A percentile compares a stretch with the other conserved stretches of the same genome.
Evolutionary conservation across 1,140 invertebrate species (phyloP).

Genomic region (Zaprionus vittiger): DNA sequence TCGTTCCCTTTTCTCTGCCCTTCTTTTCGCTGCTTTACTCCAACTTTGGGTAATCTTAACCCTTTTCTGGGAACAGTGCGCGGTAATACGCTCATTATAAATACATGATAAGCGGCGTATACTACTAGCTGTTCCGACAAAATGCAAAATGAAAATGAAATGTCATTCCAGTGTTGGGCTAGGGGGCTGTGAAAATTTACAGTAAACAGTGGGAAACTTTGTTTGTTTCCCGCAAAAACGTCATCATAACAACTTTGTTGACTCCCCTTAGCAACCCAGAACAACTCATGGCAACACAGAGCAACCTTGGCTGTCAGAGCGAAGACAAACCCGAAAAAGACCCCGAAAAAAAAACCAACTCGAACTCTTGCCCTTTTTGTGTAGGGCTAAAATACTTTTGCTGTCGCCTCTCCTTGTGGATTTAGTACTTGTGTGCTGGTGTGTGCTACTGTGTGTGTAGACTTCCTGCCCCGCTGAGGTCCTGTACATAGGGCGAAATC

Average conservation of each 20-base stretch:
- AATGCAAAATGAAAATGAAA: slow-evolving; percentile 34
- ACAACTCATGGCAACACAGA: slow-evolving; percentile 4
- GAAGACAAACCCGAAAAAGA: slow-evolving; percentile 31
- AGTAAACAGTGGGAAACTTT: slow-evolving; percentile 28
- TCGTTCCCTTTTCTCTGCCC: no score
- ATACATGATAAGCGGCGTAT: slow-evolving; percentile 58
- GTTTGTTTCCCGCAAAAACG: slow-evolving; percentile 35
- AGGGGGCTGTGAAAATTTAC: slow-evolving; percentile 22
- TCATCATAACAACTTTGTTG: slow-evolving; percentile 79
- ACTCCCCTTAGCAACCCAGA: slow-evolving; percentile 21
- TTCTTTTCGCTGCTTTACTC: neutral
- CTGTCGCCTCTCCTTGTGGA: slow-evolving; percentile 19
- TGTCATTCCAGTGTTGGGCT: slow-evolving; percentile 22
- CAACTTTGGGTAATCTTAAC: neutral
- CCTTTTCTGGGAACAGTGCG: slow-evolving; percentile 33
- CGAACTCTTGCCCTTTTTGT: slow-evolving; percentile 65
- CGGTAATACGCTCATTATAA: slow-evolving; percentile 65
- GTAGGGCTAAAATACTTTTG: slow-evolving; percentile 44
- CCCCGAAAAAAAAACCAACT: slow-evolving; percentile 4
- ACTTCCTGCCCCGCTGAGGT: no score
- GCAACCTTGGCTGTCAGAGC: slow-evolving; percentile 60
- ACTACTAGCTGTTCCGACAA: slow-evolving; percentile 12
- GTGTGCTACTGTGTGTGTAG: neutral
- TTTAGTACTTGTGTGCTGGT: slow-evolving; percentile 11
- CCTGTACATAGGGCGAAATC: slow-evolving; percentile 13